Percentiles rank a stretch among this genome's conserved stretches.
Evolutionary conservation across 2,888 invertebrate genomes (phyloP).

Genomic region (Drosophila ezoana): DNA sequence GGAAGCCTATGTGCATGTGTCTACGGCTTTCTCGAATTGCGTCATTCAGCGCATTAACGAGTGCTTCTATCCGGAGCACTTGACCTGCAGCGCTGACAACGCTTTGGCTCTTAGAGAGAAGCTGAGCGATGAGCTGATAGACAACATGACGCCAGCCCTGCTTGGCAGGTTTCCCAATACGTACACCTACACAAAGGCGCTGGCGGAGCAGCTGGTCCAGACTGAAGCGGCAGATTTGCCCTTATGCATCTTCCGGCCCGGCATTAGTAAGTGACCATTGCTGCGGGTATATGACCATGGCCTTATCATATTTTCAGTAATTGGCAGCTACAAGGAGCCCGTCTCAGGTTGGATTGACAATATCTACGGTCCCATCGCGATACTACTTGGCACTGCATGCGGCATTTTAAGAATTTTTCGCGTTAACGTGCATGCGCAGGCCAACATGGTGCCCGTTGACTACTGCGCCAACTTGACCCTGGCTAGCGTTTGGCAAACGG

Average conservation of each 20-base stretch:
- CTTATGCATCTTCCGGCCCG: slow-evolving; percentile 89
- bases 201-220: slow-evolving; percentile 88
- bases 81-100: slow-evolving; percentile 81
- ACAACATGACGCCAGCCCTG: slow-evolving; percentile 75
- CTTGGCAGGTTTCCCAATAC: slow-evolving; percentile 87
- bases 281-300: background rate
- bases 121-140: slow-evolving; percentile 82
- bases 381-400: slow-evolving; percentile 86
- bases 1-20: slow-evolving; percentile 88
- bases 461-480: slow-evolving; percentile 85
- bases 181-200: slow-evolving; percentile 90
- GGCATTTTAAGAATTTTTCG: slow-evolving; percentile 86
- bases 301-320: slow-evolving; percentile 25
- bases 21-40: slow-evolving; percentile 90
- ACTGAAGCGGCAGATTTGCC: slow-evolving; percentile 87
- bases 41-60: slow-evolving; percentile 83
- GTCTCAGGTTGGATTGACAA: slow-evolving; percentile 90
- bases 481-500: slow-evolving; percentile 85
- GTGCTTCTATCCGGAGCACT: slow-evolving; percentile 82
- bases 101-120: slow-evolving; percentile 79
- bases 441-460: slow-evolving; percentile 85
- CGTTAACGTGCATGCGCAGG: slow-evolving; percentile 76
- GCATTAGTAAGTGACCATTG: slow-evolving; percentile 86
- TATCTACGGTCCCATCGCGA: slow-evolving; percentile 87
- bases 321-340: slow-evolving; percentile 86